phyloP scores from a whole-genome alignment of 1,140 invertebrate genomes.

The Papilio dardanus region DNA sequence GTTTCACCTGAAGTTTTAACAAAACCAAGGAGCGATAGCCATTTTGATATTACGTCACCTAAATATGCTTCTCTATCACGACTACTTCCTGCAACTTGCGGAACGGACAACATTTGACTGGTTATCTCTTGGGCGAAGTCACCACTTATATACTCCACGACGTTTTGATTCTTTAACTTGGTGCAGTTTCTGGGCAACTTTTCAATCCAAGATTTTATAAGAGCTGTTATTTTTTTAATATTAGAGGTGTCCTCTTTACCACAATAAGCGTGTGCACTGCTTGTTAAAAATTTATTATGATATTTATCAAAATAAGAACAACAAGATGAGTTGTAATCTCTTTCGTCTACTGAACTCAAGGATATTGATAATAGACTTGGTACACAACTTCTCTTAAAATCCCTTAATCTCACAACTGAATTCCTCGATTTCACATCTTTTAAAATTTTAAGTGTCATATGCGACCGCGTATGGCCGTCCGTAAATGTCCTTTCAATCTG shows the following conservation, averaged over 20 bases:
- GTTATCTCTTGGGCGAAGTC: neutral
- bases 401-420: neutral
- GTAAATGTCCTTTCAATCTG: neutral
- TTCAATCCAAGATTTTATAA: slow-evolving; percentile 9
- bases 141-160: neutral
- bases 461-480: neutral
- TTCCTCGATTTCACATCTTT: slow-evolving; percentile 4
- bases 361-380: slow-evolving; percentile 1
- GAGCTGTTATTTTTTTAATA: neutral
- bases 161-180: neutral
- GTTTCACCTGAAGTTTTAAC: slow-evolving; percentile 9
- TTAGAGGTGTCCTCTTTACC: neutral
- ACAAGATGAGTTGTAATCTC: neutral
- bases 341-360: neutral
- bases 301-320: neutral
- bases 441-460: slow-evolving; percentile 3
- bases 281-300: neutral
- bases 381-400: neutral
- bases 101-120: neutral
- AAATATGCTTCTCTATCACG: neutral
- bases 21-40: neutral
- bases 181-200: neutral
- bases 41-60: slow-evolving; percentile 7
- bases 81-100: neutral
- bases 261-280: neutral